Conservation (phyloP, 2,888 invertebrate species). For the Torymus tubicola region DNA sequence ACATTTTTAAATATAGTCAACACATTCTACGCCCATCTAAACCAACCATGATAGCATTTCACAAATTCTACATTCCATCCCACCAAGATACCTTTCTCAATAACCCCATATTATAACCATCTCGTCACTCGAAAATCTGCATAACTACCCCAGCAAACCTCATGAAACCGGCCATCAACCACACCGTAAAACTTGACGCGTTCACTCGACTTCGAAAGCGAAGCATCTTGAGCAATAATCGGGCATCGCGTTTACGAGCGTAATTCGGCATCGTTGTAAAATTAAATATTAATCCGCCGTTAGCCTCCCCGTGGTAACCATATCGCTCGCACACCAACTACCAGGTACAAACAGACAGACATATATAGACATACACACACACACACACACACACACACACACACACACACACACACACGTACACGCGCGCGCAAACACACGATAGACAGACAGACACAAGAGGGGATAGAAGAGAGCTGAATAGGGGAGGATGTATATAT, state of each 20-base stretch:
- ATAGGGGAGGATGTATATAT: background rate
- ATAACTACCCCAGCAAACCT: background rate
- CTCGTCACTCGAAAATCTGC: too few relatives aligned
- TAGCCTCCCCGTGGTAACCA: background rate
- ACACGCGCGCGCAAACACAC: background rate
- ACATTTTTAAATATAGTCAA: too few relatives aligned
- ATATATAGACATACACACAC: background rate
- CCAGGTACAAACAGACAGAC: background rate
- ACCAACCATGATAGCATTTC: too few relatives aligned
- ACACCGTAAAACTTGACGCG: background rate
- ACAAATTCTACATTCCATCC: too few relatives aligned
- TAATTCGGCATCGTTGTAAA: constrained; percentile 28
- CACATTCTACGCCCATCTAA: too few relatives aligned
- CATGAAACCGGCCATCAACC: background rate
- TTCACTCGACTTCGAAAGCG: background rate
- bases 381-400: background rate
- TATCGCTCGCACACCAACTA: background rate
- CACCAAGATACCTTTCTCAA: too few relatives aligned
- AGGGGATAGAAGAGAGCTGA: background rate
- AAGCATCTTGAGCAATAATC: constrained; percentile 13
- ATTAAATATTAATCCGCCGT: constrained; percentile 48
- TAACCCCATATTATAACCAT: too few relatives aligned
- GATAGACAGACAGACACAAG: background rate
- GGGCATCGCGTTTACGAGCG: constrained; percentile 11
- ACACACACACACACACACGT: background rate